Conservation (phyloP, 2,888 invertebrate species). For the Prosapia bicincta region DNA sequence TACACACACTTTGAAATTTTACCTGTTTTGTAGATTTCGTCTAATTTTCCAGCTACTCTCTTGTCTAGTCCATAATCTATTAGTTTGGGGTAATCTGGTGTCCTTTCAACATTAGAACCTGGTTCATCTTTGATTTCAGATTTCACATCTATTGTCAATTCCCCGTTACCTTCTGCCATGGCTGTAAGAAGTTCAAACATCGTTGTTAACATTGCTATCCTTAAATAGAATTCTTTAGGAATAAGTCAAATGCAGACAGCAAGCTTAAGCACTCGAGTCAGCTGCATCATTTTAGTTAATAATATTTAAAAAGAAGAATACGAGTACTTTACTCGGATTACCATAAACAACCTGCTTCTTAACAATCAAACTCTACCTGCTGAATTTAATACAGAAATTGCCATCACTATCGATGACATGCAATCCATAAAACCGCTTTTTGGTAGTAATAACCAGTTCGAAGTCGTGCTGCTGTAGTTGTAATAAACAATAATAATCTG, state of each 20-base stretch:
- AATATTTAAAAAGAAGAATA: not conserved
- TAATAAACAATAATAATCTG: not conserved
- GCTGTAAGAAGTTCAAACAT: conserved; percentile 48
- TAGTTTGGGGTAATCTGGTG: conserved; percentile 91
- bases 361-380: too few relatives aligned
- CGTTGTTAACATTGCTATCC: conserved; percentile 23
- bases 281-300: not conserved
- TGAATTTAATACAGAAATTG: not conserved
- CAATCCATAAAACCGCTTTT: not conserved
- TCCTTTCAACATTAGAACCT: conserved; percentile 62
- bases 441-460: not conserved
- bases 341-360: not conserved
- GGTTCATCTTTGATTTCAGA: conserved; percentile 57
- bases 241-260: not conserved
- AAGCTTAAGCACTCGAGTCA: conserved; percentile 1
- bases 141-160: conserved; percentile 69
- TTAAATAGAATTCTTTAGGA: not conserved
- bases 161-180: conserved; percentile 86
- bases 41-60: conserved; percentile 91
- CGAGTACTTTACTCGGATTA: not conserved
- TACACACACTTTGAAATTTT: conserved; percentile 34
- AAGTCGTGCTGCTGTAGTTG: not conserved
- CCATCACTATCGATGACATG: not conserved
- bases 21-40: conserved; percentile 96
- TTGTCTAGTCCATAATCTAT: conserved; percentile 94